These are phyloP conservation scores for Zalophus californianus DNA, from an alignment of 2,797 vertebrate species.

Conservation along the genomic window DNA sequence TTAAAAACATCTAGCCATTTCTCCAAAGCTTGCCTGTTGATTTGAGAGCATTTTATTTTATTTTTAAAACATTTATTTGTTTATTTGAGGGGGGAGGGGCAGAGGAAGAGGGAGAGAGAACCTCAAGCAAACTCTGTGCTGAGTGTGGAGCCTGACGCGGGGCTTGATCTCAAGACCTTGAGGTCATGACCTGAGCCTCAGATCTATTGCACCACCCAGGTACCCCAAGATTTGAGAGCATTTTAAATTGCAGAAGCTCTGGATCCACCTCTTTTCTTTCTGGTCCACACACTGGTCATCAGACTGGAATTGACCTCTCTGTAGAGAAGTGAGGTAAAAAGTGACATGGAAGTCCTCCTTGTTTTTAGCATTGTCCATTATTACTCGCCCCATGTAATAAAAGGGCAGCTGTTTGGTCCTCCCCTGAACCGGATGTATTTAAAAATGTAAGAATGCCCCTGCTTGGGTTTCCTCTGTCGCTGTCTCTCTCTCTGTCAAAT, in stretches of 20 bases:
- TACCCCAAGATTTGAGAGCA: background rate
- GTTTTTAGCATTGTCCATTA: background rate
- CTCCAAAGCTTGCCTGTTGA: background rate
- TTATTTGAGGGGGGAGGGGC: no score
- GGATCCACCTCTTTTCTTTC: background rate
- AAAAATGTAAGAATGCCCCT: constrained; percentile 1
- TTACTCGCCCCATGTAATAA: background rate
- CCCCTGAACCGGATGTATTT: constrained; percentile 15
- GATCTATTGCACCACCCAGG: background rate
- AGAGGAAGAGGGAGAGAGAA: background rate
- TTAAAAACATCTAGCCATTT: background rate
- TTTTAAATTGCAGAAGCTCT: background rate
- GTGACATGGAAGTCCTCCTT: background rate
- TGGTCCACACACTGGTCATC: background rate
- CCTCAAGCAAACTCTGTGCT: background rate
- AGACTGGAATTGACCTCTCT: background rate
- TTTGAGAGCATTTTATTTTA: constrained; percentile 1
- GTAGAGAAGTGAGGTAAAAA: background rate
- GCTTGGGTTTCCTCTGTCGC: no score
- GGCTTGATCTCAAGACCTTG: background rate
- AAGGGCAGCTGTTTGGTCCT: constrained; percentile 23
- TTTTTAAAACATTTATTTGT: background rate
- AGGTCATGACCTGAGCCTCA: background rate
- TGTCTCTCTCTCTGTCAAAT: no score
- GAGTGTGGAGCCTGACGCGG: background rate